A percentile compares a stretch with the other conserved stretches of the same genome.
These are phyloP conservation scores for Tachuris rubrigastra DNA, from an alignment of 2,113 vertebrate species.

Conservation along the genomic window DNA sequence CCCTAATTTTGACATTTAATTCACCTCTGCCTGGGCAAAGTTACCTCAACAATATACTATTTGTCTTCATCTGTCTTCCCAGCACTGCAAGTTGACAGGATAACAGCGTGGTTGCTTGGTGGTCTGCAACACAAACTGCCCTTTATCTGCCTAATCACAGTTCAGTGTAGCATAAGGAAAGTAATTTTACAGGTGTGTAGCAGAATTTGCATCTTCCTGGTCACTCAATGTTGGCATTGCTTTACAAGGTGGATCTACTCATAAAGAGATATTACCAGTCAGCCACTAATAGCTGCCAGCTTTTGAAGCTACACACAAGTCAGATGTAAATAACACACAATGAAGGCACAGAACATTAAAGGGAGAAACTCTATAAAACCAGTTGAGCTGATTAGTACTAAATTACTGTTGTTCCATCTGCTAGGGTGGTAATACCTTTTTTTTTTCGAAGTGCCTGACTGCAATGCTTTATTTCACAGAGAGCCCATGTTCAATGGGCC, in stretches of 20 bases:
- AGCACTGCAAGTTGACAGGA: not conserved
- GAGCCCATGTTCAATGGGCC: not conserved
- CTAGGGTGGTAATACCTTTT: conserved; percentile 32
- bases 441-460: conserved; percentile 31
- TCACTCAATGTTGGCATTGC: not conserved
- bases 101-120: not conserved
- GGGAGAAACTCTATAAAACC: conserved; percentile 47
- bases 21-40: conserved; percentile 10
- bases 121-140: conserved; percentile 10
- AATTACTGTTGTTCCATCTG: conserved; percentile 70
- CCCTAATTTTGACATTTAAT: conserved; percentile 14
- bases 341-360: conserved; percentile 59
- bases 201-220: not conserved
- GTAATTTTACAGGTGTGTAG: conserved; percentile 5
- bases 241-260: not conserved
- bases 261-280: not conserved
- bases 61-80: conserved; percentile 48
- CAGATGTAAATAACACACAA: conserved; percentile 60
- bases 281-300: not conserved
- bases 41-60: not conserved
- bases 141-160: conserved; percentile 34
- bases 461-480: conserved; percentile 62
- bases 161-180: not conserved
- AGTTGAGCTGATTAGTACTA: conserved; percentile 60
- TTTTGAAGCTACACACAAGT: conserved; percentile 42